Evolutionary conservation across 2,113 vertebrate species (phyloP).

Genomic region (Phaethornis superciliosus): DNA sequence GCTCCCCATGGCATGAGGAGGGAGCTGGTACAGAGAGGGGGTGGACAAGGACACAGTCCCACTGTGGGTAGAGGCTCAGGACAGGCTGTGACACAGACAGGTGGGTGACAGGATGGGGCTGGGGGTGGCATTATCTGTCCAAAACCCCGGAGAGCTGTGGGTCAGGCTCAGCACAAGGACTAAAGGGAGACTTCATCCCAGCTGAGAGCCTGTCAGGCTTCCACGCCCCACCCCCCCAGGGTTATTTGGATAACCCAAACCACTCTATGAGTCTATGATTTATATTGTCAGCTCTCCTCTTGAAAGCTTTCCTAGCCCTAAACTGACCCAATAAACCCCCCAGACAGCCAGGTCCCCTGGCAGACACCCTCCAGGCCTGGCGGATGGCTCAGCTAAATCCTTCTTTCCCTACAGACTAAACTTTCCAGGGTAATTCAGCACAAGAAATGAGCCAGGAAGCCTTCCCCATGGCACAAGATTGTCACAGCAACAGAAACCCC

Average conservation of each 20-base stretch:
- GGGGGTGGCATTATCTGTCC: not conserved
- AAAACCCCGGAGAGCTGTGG: not conserved
- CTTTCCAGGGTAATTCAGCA: slow-evolving; percentile 48
- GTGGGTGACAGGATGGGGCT: accelerated
- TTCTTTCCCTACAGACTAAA: slow-evolving; percentile 73
- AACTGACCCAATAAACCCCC: not conserved
- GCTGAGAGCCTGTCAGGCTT: accelerated
- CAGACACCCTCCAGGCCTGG: slow-evolving; percentile 46
- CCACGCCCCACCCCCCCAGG: not conserved
- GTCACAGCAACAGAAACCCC: slow-evolving; percentile 34
- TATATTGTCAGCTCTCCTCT: not conserved
- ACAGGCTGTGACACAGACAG: not conserved
- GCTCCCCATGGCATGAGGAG: not conserved
- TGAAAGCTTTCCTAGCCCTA: not conserved
- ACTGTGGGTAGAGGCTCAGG: not conserved
- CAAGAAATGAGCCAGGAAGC: slow-evolving; percentile 44
- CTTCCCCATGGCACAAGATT: not conserved
- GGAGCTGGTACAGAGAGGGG: accelerated
- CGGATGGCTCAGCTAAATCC: slow-evolving; percentile 49
- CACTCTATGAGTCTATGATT: not conserved
- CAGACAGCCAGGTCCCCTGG: not conserved
- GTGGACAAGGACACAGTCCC: not conserved
- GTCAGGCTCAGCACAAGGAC: not conserved
- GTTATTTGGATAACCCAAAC: not conserved
- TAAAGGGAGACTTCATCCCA: not conserved